Evolutionary conservation across 2,797 vertebrate species (phyloP).

Genomic region (Micropoecilia bifurca): DNA sequence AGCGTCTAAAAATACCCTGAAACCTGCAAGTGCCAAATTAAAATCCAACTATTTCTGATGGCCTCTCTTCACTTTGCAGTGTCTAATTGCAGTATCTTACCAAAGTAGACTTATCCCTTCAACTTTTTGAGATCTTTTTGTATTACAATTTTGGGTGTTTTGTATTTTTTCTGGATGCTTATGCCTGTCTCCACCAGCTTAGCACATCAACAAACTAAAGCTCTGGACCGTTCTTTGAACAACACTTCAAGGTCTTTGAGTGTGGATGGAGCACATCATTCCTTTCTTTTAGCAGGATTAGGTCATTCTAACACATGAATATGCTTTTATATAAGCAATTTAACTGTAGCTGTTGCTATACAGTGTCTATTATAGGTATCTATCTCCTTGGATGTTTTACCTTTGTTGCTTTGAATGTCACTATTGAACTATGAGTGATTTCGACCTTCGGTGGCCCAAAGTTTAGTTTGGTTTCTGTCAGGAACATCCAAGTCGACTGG

Average conservation of each 20-base stretch:
- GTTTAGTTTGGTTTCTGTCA: background rate
- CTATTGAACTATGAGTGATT: background rate
- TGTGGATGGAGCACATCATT: background rate
- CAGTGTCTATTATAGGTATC: background rate
- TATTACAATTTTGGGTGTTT: background rate
- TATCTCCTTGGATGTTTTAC: background rate
- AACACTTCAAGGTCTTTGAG: background rate
- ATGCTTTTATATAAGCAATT: background rate
- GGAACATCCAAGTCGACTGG: background rate
- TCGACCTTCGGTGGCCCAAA: background rate
- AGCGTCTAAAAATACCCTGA: conserved; percentile 72
- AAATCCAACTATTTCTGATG: conserved; percentile 46
- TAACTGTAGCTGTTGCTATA: background rate
- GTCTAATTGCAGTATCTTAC: background rate
- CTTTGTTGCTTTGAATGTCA: background rate
- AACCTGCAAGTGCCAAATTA: conserved; percentile 59
- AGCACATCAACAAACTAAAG: background rate
- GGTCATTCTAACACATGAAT: background rate
- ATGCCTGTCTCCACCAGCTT: background rate
- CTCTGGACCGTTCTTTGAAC: background rate
- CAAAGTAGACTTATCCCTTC: background rate
- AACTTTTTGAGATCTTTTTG: background rate
- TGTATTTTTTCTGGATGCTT: background rate
- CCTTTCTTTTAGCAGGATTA: background rate
- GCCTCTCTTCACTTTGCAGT: conserved; percentile 34